phyloP scores from a whole-genome alignment of 2,113 vertebrate genomes.

The Megaleporinus macrocephalus region DNA sequence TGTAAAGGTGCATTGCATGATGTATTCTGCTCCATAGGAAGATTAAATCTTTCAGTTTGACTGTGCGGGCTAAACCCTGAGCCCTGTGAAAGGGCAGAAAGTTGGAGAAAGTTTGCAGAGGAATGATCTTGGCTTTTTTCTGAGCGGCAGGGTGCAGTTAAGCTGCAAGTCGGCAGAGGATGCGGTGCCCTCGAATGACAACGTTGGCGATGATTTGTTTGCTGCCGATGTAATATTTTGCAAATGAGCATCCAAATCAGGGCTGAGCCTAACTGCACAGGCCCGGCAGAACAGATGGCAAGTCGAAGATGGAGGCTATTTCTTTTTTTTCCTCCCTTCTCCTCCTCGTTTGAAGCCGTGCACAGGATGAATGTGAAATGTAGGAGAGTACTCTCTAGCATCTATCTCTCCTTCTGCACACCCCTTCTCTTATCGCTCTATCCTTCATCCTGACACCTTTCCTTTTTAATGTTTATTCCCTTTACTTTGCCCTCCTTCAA shows the following conservation, averaged over 20 bases:
- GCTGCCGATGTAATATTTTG: slow-evolving; percentile 22
- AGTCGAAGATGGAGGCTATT: slow-evolving; percentile 23
- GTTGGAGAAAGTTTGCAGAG: slow-evolving; percentile 12
- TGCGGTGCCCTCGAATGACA: slow-evolving; percentile 9
- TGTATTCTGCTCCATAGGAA: neutral
- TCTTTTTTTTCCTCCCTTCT: slow-evolving; percentile 17
- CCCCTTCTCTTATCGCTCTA: slow-evolving; percentile 9
- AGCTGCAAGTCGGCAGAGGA: slow-evolving; percentile 8
- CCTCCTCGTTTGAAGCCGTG: slow-evolving; percentile 37
- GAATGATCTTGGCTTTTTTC: neutral
- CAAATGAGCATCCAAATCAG: slow-evolving; percentile 48
- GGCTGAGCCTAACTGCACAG: neutral
- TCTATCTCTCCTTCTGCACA: slow-evolving; percentile 22
- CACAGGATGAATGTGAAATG: slow-evolving; percentile 40
- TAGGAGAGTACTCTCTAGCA: slow-evolving; percentile 9
- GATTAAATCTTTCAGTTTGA: slow-evolving; percentile 15
- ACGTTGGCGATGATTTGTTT: slow-evolving; percentile 22
- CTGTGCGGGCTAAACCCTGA: neutral
- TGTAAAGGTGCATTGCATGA: too few species aligned
- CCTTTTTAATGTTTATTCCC: neutral
- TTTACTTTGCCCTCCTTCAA: neutral
- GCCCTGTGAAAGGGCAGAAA: slow-evolving; percentile 23
- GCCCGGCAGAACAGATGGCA: slow-evolving; percentile 49
- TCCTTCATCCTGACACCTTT: slow-evolving; percentile 2
- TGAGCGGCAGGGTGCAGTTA: neutral